Percentiles rank a stretch among this genome's conserved stretches.
phyloP scores from a whole-genome alignment of 1,140 invertebrate species.

The Planococcus citri region DNA sequence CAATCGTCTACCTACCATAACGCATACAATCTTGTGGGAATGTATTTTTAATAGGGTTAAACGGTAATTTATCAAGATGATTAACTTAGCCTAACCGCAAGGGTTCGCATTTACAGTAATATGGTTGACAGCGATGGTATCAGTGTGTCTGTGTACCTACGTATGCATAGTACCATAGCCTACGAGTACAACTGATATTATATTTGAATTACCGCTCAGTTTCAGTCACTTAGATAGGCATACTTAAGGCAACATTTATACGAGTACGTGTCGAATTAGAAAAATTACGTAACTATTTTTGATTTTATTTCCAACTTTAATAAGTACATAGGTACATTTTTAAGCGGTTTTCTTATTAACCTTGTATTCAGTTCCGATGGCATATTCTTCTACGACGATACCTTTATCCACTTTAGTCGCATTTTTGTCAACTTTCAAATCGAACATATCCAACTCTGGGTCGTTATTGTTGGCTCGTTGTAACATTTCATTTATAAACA shows the following conservation, averaged over 20 bases:
- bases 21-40: not conserved
- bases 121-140: too few species aligned
- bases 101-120: not conserved
- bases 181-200: too few species aligned
- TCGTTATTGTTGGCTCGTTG: not conserved
- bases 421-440: not conserved
- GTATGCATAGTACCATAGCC: too few species aligned
- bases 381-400: not conserved
- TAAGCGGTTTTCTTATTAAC: not conserved
- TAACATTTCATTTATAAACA: not conserved
- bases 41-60: slow-evolving; percentile 2
- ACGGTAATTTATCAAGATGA: slow-evolving; percentile 3
- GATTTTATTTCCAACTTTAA: too few species aligned
- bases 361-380: not conserved
- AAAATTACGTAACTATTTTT: too few species aligned
- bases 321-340: not conserved
- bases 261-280: too few species aligned
- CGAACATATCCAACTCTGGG: not conserved
- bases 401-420: not conserved
- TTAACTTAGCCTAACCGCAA: not conserved
- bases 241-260: too few species aligned
- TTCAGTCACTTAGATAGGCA: too few species aligned
- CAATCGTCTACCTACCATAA: not conserved
- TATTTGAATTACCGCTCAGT: too few species aligned
- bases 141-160: too few species aligned